These are phyloP conservation scores for Zalophus californianus DNA, from an alignment of 2,797 vertebrate genomes.

Conservation along the genomic window DNA sequence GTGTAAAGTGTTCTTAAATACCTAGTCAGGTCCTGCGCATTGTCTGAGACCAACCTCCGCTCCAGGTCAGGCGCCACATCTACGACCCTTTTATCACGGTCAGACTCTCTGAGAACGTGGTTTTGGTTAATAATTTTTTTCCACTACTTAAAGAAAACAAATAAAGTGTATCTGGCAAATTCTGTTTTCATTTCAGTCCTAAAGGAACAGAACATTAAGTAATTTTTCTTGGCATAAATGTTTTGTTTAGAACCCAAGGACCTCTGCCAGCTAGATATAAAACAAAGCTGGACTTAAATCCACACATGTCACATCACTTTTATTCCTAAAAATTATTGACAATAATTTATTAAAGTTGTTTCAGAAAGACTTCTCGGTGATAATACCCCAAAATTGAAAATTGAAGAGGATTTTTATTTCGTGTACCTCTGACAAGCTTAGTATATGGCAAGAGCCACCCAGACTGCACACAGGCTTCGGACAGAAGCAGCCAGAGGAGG, in stretches of 20 bases:
- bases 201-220: slow-evolving; percentile 12
- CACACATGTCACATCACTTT: neutral
- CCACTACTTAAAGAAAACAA: slow-evolving; percentile 6
- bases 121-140: neutral
- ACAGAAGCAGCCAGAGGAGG: neutral
- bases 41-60: neutral
- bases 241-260: neutral
- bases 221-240: slow-evolving; percentile 9
- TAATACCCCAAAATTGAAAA: neutral
- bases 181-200: neutral
- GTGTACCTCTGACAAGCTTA: neutral
- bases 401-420: neutral
- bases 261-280: neutral
- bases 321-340: neutral
- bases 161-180: slow-evolving; percentile 9
- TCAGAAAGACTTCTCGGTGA: neutral
- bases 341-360: neutral
- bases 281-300: neutral
- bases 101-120: neutral
- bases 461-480: neutral
- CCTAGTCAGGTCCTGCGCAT: neutral
- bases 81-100: neutral
- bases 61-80: too few species aligned
- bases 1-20: too few species aligned
- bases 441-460: neutral